Conservation (phyloP, 2,797 vertebrate species). For the Schizopygopsis pylzovi region DNA sequence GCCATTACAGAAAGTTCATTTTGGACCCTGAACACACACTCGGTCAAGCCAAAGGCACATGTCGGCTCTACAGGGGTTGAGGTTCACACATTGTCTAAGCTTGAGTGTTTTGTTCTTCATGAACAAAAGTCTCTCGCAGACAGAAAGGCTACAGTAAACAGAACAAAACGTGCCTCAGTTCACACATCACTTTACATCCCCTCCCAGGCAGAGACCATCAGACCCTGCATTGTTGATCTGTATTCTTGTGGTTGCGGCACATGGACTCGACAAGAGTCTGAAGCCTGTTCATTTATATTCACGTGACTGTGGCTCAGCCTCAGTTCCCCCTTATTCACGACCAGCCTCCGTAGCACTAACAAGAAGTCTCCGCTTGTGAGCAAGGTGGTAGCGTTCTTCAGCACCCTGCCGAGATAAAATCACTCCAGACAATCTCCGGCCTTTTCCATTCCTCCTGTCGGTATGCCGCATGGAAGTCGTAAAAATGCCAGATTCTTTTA, state of each 20-base stretch:
- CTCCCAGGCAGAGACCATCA: conserved; percentile 27
- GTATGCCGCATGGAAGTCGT: conserved; percentile 36
- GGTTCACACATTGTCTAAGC: background rate
- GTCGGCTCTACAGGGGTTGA: conserved; percentile 17
- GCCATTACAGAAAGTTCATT: background rate
- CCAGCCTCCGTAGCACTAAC: conserved; percentile 42
- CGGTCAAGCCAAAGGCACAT: background rate
- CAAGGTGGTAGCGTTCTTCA: conserved; percentile 52
- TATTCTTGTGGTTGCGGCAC: conserved; percentile 48
- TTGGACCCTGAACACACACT: background rate
- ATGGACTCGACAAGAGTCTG: conserved; percentile 27
- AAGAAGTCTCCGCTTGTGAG: conserved; percentile 50
- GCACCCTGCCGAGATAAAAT: conserved; percentile 51
- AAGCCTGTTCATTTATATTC: conserved; percentile 62
- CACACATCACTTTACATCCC: conserved; percentile 26
- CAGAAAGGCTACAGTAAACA: conserved; percentile 29
- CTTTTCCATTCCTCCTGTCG: conserved; percentile 14
- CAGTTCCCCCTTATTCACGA: conserved; percentile 43
- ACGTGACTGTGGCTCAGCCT: conserved; percentile 45
- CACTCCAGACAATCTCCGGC: conserved; percentile 46
- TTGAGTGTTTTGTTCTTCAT: conserved; percentile 6
- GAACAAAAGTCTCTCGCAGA: conserved; percentile 25
- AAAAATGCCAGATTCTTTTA: conserved; percentile 54
- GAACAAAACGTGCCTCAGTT: conserved; percentile 26
- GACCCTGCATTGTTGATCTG: conserved; percentile 59